Conservation (phyloP, 2,113 vertebrate genomes). For the Poeciliopsis turrubarensis region DNA sequence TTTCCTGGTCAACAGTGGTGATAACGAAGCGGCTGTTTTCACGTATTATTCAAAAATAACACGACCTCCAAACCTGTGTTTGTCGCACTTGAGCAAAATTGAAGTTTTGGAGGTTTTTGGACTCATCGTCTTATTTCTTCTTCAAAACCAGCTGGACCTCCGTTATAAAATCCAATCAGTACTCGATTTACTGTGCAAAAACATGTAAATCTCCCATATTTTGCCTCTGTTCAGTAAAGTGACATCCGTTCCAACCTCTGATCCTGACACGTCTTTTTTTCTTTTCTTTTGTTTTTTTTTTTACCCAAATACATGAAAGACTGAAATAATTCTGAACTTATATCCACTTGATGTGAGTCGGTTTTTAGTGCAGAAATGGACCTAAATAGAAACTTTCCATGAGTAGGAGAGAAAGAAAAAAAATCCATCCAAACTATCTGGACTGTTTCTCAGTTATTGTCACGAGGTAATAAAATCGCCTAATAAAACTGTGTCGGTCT, state of each 20-base stretch:
- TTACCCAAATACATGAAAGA: background rate
- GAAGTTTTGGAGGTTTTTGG: too few species aligned
- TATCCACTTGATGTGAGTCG: background rate
- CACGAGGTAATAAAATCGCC: too few species aligned
- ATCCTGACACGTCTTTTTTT: background rate
- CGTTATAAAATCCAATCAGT: background rate
- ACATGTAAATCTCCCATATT: too few species aligned
- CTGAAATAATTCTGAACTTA: background rate
- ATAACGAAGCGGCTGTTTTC: background rate
- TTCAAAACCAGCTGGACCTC: background rate
- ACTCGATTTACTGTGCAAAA: too few species aligned
- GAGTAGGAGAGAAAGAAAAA: too few species aligned
- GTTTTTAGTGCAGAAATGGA: background rate
- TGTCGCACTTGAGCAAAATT: too few species aligned
- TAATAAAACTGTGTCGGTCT: too few species aligned
- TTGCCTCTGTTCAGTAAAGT: background rate
- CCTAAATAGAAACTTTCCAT: too few species aligned
- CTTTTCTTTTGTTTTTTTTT: too few species aligned
- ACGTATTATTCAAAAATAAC: background rate
- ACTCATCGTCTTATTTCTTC: background rate
- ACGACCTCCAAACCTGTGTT: too few species aligned
- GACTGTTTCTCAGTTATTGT: too few species aligned
- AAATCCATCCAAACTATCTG: too few species aligned
- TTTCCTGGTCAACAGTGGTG: background rate
- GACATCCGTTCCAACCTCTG: background rate